Evolutionary conservation across 1,140 invertebrate species (phyloP).

Genomic region (Lordiphosa stackelbergi): DNA sequence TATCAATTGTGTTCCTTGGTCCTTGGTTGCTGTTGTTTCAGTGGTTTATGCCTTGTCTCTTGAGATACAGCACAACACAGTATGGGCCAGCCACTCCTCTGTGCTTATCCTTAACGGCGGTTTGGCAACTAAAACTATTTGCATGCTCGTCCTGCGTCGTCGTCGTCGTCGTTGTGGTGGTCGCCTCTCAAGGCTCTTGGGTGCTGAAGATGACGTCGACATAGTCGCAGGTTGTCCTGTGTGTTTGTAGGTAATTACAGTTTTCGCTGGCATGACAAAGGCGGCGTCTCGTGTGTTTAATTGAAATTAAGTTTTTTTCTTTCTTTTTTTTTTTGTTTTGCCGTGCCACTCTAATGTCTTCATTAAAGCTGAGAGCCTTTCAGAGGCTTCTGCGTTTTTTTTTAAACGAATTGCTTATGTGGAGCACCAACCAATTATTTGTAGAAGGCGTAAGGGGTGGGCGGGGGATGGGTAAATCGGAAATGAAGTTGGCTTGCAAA

Average conservation of each 20-base stretch:
- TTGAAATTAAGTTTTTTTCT: constrained; percentile 43
- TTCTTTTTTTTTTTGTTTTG: constrained; percentile 7
- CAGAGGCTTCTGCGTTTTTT: background rate
- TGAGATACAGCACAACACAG: constrained; percentile 51
- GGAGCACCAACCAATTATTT: constrained; percentile 36
- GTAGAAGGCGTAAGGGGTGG: constrained; percentile 5
- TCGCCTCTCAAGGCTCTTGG: constrained; percentile 20
- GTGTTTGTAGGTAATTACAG: constrained; percentile 45
- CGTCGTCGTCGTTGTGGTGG: constrained; percentile 26
- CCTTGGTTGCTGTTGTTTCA: constrained; percentile 18
- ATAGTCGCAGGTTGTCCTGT: constrained; percentile 5
- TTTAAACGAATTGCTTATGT: constrained; percentile 3
- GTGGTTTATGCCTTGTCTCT: constrained; percentile 58
- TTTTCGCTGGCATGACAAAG: constrained; percentile 30
- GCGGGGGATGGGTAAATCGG: constrained; percentile 5
- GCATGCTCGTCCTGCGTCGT: constrained; percentile 52
- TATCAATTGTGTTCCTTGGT: background rate
- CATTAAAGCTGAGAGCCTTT: constrained; percentile 19
- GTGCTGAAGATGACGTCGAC: constrained; percentile 47
- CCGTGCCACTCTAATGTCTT: constrained; percentile 40
- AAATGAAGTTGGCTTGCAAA: constrained; percentile 53
- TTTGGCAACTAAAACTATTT: constrained; percentile 66
- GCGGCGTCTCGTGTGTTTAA: constrained; percentile 43
- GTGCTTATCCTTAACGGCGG: constrained; percentile 67
- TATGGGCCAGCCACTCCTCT: constrained; percentile 56